These are phyloP conservation scores for Chloropsis hardwickii DNA, from an alignment of 2,113 vertebrate genomes.

Conservation along the genomic window DNA sequence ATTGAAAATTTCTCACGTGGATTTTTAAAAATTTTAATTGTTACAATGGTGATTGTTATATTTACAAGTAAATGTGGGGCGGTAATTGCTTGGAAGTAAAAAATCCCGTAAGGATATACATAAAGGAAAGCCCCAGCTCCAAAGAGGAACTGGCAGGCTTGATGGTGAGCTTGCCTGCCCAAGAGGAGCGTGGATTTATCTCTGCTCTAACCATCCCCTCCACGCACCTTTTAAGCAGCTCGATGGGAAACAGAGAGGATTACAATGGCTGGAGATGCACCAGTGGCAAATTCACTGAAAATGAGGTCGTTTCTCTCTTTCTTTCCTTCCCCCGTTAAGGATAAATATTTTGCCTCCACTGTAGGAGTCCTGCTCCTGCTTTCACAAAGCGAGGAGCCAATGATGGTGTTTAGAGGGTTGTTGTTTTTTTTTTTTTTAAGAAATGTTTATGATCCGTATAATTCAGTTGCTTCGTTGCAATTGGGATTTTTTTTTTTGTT, in stretches of 20 bases:
- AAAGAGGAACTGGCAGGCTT: constrained; percentile 67
- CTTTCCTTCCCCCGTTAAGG: not conserved
- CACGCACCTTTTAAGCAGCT: not conserved
- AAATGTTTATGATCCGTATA: constrained; percentile 71
- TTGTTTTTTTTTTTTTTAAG: not conserved
- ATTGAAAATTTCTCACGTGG: not conserved
- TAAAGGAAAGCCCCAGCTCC: not conserved
- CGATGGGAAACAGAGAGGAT: not conserved
- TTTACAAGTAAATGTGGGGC: constrained; percentile 2
- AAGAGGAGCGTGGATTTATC: constrained; percentile 70
- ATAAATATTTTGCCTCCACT: not conserved
- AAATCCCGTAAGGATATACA: constrained; percentile 5
- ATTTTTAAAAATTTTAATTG: not conserved
- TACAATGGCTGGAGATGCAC: not conserved
- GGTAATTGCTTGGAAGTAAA: constrained; percentile 38
- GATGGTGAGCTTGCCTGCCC: constrained; percentile 56
- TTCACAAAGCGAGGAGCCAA: not conserved
- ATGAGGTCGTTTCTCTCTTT: not conserved
- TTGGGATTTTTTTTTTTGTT: constrained; percentile 57
- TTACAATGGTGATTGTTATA: not conserved
- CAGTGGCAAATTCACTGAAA: not conserved
- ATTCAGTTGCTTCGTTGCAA: constrained; percentile 62
- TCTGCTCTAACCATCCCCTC: constrained; percentile 33
- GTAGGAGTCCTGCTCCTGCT: not conserved
- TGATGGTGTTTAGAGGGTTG: not conserved